Evolutionary conservation across 2,797 vertebrate species (phyloP), one percentile per base, ranked within the genome.

Genomic region (Paramormyrops hopkinsi): DNA sequence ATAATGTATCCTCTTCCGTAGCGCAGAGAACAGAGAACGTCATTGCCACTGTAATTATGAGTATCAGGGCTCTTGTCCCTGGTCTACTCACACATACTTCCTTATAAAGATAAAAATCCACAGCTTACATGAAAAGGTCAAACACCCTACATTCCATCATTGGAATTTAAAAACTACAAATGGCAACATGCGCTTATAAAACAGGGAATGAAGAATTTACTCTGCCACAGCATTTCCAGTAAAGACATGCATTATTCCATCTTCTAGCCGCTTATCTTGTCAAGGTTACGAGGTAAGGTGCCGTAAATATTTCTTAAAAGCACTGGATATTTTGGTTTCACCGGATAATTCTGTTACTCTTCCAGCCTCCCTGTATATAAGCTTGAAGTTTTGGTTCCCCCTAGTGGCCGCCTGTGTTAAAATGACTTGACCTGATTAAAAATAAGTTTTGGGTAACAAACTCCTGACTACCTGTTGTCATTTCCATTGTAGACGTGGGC

Each of bases 301-400:
- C 25, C 3, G 3, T 33, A 69, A 14, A 29, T 12, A 69, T 69
- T 69, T 69, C 62, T 69, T 33, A 69, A 33, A 69, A 33, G 11
- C 73, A 76, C 73, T 2, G 14, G 73, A 4, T 2, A 19, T 3
- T 44, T 41, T 2, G 33, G 37, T 76, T 76, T 76, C 73, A 41
- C 73, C 6, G 17, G 73, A 44, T 19, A 41, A 17, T 37, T 53
- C 59, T 19, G 25, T 33, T 69, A 69, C 73, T 41, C 12, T 76
- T 44, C 73, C 37, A 19, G 17, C 5, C 1, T 44, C 41, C 14
- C 19, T 19, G 73, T 9, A 44, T 44, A 73, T 6, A 25, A 62
- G 65, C 17, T 79, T 79, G 73, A 79, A 29, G 82, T 29, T 51
- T n/a, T 51, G 82, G 82, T n/a, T 85, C 82, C 82, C 44, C 82